Conservation (phyloP, 2,888 invertebrate genomes). For the Pyrochroa serraticornis region DNA sequence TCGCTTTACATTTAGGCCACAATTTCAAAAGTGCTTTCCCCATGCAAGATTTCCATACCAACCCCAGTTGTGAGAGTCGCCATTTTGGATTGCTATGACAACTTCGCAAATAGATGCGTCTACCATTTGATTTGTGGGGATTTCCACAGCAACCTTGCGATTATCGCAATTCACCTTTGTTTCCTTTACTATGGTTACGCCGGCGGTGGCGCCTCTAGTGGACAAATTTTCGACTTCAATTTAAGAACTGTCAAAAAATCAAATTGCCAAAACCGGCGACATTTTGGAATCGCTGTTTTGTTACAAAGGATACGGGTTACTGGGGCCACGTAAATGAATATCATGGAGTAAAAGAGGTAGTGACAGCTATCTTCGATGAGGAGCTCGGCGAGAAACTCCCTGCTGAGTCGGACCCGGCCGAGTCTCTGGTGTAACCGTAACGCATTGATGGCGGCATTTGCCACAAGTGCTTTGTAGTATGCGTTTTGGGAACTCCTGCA, state of each 20-base stretch:
- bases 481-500: conserved; percentile 76
- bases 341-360: conserved; percentile 92
- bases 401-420: conserved; percentile 79
- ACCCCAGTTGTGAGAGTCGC: no score
- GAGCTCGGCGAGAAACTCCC: conserved; percentile 81
- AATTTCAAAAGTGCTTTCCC: no score
- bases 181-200: no score
- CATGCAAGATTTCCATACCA: no score
- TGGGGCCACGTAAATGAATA: conserved; percentile 90
- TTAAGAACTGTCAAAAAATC: background rate
- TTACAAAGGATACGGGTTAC: conserved; percentile 82
- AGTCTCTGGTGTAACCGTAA: conserved; percentile 93
- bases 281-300: conserved; percentile 4
- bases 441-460: conserved; percentile 94
- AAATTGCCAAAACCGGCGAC: background rate
- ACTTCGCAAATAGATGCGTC: no score
- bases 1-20: no score
- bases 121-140: no score
- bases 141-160: no score
- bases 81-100: no score
- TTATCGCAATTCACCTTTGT: no score
- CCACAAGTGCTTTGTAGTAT: conserved; percentile 90
- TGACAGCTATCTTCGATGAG: conserved; percentile 94
- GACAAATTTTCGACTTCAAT: no score
- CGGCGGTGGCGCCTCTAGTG: no score